Percentiles rank a stretch among this genome's conserved stretches.
Evolutionary conservation across 2,888 invertebrate genomes (phyloP).

Genomic region (Eilema depressum): DNA sequence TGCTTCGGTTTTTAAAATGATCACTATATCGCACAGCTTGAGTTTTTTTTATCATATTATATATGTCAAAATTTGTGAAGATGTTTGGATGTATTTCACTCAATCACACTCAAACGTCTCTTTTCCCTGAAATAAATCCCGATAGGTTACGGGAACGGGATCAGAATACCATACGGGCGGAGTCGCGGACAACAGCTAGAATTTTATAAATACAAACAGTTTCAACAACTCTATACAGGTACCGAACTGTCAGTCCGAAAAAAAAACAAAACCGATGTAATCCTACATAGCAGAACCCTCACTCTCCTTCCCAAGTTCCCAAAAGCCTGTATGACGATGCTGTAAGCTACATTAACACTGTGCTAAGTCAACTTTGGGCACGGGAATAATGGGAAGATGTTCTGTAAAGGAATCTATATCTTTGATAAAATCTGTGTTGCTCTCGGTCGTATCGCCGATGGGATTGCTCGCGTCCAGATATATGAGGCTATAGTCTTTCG

Average conservation of each 20-base stretch:
- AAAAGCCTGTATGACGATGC: background rate
- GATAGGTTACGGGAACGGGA: too few species aligned
- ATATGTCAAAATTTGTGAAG: background rate
- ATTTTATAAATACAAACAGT: background rate
- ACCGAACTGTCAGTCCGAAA: background rate
- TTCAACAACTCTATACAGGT: background rate
- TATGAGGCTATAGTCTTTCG: slow-evolving; percentile 59
- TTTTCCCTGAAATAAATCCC: background rate
- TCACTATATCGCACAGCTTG: background rate
- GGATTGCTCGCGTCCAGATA: slow-evolving; percentile 66
- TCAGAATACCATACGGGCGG: too few species aligned
- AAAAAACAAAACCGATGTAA: background rate
- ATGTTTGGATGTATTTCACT: background rate
- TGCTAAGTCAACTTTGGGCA: slow-evolving; percentile 63
- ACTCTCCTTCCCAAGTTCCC: background rate
- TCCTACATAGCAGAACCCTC: background rate
- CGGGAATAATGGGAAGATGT: slow-evolving; percentile 60
- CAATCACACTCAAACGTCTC: background rate
- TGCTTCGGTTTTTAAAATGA: background rate
- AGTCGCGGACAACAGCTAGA: too few species aligned
- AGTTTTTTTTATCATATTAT: background rate
- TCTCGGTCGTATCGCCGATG: slow-evolving; percentile 62
- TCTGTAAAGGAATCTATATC: slow-evolving; percentile 66
- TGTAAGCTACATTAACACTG: slow-evolving; percentile 62
- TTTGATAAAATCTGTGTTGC: slow-evolving; percentile 64